phyloP scores from a whole-genome alignment of 1,140 invertebrate species.

The Heliconius melpomene region DNA sequence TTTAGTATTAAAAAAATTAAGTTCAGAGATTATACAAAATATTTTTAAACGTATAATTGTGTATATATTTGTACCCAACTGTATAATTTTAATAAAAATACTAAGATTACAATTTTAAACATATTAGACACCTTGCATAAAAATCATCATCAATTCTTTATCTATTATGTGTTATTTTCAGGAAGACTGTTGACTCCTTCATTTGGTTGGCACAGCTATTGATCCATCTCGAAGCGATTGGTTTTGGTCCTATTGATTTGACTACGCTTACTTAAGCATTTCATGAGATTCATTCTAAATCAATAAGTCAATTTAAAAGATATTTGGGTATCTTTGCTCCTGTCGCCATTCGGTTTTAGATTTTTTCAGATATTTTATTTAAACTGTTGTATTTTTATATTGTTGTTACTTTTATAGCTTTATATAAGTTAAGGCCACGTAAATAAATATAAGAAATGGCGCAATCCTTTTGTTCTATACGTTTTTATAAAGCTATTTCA shows the following conservation, averaged over 20 bases:
- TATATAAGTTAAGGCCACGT: not conserved
- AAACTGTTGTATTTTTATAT: not conserved
- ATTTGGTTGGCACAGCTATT: not conserved
- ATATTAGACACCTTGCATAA: not conserved
- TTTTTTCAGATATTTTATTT: not conserved
- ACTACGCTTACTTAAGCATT: constrained; percentile 10
- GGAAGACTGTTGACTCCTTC: not conserved
- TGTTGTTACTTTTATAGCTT: not conserved
- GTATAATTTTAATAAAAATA: no score
- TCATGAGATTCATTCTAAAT: constrained; percentile 3
- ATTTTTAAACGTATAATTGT: no score
- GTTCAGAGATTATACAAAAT: no score
- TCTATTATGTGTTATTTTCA: not conserved
- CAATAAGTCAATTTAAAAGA: not conserved
- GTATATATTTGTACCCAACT: no score
- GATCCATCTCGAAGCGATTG: not conserved
- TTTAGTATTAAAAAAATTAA: no score
- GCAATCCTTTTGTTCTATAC: not conserved
- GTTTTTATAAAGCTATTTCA: not conserved
- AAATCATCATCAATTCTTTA: not conserved
- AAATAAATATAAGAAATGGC: not conserved
- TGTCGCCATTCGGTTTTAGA: not conserved
- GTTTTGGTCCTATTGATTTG: not conserved
- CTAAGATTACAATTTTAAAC: not conserved
- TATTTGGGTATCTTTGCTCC: not conserved